Base-by-base conservation (phyloP, 2,113 vertebrate genomes). In the Rhineura floridana region DNA sequence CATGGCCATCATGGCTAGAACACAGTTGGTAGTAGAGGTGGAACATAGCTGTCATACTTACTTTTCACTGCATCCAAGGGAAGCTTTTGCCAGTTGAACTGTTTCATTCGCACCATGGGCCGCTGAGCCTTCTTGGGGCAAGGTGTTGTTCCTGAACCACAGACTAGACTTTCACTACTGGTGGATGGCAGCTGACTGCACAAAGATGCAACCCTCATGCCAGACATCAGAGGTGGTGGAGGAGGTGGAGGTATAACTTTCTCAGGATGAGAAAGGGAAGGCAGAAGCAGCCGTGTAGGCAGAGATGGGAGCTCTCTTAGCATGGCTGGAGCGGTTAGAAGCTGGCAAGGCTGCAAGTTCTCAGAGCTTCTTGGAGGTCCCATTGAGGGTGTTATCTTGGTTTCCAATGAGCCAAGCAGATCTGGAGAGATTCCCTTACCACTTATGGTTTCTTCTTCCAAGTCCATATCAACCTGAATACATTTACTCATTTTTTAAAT, bases 51-150 rank as follows among this genome's bases (percentile, higher is more conserved):
- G 21, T 4, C n/a, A 72, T 69, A 93, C 96, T 93, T 95, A 99
- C 98, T 97, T 85, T 95, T 97, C 33, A 97, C 96, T 36, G 97
- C 89, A 0, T 94, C 97, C 52, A 94, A 93, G 0, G 97, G 96
- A 39, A 99, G 96, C 90, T 99, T 99, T 96, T 99, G 98, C 99
- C 99, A 99, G 95, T 99, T 99, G 13, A 99, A 95, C 67, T 98
- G 95, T 90, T 99, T 99, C 98, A 99, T 99, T 91, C 97, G 96
- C 90, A 98, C 65, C 0, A 96, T 96, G 0, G 98, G 99, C 0
- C 86, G 96, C 67, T 95, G 95, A 48, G 89, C 88, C 0, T 91
- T 91, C 90, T 93, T 96, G 62, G 86, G 1, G 0, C 88, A 87
- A 8, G 83, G 84, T 63, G 42, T 73, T 33, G 73, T 84, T 1